phyloP scores from a whole-genome alignment of 2,888 invertebrate species.

The Lepetodrilus schrolli region DNA sequence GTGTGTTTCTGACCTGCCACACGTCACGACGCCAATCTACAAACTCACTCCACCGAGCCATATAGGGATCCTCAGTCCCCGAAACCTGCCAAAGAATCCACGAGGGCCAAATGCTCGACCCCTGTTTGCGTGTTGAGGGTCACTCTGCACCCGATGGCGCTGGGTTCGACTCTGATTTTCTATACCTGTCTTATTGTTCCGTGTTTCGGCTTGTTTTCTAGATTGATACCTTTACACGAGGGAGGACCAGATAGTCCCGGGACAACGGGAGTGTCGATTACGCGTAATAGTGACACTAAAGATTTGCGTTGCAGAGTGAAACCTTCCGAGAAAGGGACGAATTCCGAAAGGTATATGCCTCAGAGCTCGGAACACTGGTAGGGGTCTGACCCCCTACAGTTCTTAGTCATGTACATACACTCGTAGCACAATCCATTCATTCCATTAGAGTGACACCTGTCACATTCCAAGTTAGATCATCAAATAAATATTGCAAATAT shows the following conservation, averaged over 20 bases:
- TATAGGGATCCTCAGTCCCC: background rate
- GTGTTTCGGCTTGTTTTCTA: background rate
- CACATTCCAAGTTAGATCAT: no score
- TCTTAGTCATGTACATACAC: no score
- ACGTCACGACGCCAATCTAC: background rate
- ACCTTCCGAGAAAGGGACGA: background rate
- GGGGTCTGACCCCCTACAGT: no score
- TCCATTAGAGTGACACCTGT: no score
- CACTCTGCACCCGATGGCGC: background rate
- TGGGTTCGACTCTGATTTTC: background rate
- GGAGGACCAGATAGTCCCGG: background rate
- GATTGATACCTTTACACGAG: slow-evolving; percentile 4
- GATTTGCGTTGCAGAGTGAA: background rate
- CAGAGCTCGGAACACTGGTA: no score
- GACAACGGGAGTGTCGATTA: background rate
- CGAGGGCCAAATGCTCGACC: background rate
- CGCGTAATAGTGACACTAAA: slow-evolving; percentile 13
- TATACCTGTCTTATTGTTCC: background rate
- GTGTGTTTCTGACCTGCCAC: no score
- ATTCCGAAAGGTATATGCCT: no score
- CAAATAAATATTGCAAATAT: no score
- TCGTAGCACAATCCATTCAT: no score
- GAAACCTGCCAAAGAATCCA: background rate
- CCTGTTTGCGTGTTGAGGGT: background rate
- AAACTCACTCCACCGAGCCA: slow-evolving; percentile 5